Evolutionary conservation across 1,140 invertebrate genomes (phyloP).

Genomic region (Oscheius sp.): DNA sequence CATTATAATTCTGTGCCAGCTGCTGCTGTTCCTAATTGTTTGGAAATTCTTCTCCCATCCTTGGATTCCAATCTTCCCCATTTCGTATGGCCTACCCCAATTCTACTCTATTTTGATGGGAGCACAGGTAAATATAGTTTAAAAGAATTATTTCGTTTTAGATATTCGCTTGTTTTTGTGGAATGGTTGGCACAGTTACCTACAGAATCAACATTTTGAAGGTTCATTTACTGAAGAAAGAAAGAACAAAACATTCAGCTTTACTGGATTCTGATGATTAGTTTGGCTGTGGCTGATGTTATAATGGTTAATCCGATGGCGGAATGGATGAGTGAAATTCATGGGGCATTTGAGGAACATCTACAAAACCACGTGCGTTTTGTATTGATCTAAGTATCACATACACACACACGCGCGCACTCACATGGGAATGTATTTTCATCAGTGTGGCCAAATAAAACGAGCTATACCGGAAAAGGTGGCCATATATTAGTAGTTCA

Average conservation of each 20-base stretch:
- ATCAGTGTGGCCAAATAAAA: no score
- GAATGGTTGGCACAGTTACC: constrained; percentile 38
- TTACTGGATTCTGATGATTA: constrained; percentile 8
- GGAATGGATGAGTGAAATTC: background rate
- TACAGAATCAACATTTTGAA: constrained; percentile 32
- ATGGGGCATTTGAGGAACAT: background rate
- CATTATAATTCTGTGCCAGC: background rate
- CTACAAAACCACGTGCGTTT: no score
- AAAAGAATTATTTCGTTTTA: constrained; percentile 30
- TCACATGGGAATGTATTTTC: no score
- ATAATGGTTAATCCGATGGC: constrained; percentile 1
- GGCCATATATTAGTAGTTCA: no score
- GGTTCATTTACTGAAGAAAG: no score
- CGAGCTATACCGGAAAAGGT: no score
- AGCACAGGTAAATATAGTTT: background rate
- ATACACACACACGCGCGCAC: no score
- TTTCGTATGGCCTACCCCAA: background rate
- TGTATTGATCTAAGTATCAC: no score
- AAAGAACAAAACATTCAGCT: background rate
- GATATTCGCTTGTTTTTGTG: constrained; percentile 36
- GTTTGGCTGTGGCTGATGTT: background rate
- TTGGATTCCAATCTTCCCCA: background rate
- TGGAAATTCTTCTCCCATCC: background rate
- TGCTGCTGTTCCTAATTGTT: background rate
- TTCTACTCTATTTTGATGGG: background rate